Base-by-base conservation (phyloP, 1,140 invertebrate species). In the Anastatus disparis region DNA sequence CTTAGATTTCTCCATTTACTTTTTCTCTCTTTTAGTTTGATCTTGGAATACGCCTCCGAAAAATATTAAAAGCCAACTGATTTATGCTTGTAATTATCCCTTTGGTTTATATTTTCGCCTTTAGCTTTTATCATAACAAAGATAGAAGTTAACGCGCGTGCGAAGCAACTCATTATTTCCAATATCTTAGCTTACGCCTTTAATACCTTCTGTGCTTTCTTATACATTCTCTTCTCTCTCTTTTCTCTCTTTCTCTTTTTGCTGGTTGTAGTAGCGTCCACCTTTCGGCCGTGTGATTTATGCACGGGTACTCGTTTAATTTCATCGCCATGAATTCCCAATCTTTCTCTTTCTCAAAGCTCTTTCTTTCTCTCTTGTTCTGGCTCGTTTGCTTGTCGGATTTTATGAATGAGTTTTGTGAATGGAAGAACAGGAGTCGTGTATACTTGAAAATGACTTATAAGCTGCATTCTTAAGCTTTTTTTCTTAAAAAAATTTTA, bases 1-100 rank as follows among this genome's bases (percentile, higher is more conserved):
- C n/a, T n/a, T n/a, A n/a, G n/a, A n/a, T n/a, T n/a, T n/a, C n/a
- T n/a, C n/a, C n/a, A n/a, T n/a, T n/a, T n/a, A n/a, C n/a, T n/a
- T n/a, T n/a, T n/a, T n/a, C n/a, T n/a, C n/a, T n/a, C n/a, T n/a
- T n/a, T n/a, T n/a, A n/a, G n/a, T n/a, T n/a, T n/a, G n/a, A n/a
- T n/a, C n/a, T n/a, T n/a, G n/a, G n/a, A 81, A 77, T 77, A 80
- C 83, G 83, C 84, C 84, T 82, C 79, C 83, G 79, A 85, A 70
- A n/a, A 63, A 84, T 85, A 86, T 85, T 84, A 85, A n/a, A 85
- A 78, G 74, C 42, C 76, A n/a, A 70, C 76, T 85, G 84, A 86
- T 86, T 86, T 86, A 86, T 86, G 83, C 84, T 52, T 76, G 83
- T 83, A 84, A 85, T 85, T 85, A 85, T 84, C 81, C 83, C 78